phyloP scores from a whole-genome alignment of 1,140 invertebrate species.

The Whitmania pigra region DNA sequence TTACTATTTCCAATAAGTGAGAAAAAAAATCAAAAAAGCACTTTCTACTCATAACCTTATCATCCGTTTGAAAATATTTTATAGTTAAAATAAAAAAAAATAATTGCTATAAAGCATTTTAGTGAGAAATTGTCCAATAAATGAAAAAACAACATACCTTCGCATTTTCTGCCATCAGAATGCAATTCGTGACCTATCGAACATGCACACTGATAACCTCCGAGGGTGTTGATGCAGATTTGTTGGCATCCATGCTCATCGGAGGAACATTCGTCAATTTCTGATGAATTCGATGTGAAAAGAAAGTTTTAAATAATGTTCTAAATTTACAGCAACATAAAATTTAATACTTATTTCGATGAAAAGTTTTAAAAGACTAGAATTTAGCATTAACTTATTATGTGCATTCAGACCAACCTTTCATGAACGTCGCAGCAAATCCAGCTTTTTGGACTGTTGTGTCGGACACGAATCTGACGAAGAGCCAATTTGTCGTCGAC shows the following conservation, averaged over 20 bases:
- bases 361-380: neutral
- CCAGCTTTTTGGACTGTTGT: constrained; percentile 89
- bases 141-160: constrained; percentile 54
- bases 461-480: constrained; percentile 94
- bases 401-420: constrained; percentile 48
- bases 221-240: constrained; percentile 84
- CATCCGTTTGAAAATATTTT: too few relatives aligned
- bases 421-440: constrained; percentile 85
- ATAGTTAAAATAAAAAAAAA: too few relatives aligned
- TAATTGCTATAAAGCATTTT: too few relatives aligned
- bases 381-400: neutral
- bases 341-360: neutral
- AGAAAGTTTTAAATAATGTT: neutral
- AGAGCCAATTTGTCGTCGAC: constrained; percentile 73
- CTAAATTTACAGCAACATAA: neutral
- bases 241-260: constrained; percentile 87
- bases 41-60: too few relatives aligned
- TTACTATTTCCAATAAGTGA: too few relatives aligned
- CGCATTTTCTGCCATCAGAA: constrained; percentile 90
- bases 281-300: constrained; percentile 43
- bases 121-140: too few relatives aligned
- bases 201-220: constrained; percentile 84
- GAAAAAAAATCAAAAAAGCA: too few relatives aligned
- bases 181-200: constrained; percentile 87
- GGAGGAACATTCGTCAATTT: constrained; percentile 80